Evolutionary conservation across 2,113 vertebrate genomes (phyloP).

Genomic region (Campylomormyrus tamandua): DNA sequence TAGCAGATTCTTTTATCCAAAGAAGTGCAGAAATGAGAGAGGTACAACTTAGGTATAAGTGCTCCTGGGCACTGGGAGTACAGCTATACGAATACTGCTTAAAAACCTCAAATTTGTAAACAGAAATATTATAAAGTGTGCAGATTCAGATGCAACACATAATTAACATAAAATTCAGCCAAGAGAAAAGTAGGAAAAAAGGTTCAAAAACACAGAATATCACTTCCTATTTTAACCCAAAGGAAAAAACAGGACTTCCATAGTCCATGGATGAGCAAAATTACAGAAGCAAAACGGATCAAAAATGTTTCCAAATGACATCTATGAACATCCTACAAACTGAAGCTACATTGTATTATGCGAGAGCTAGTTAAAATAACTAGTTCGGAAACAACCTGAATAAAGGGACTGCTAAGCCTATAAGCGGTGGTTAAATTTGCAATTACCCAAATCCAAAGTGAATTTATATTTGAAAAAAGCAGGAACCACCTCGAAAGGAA

Average conservation of each 20-base stretch:
- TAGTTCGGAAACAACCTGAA: background rate
- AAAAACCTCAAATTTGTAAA: background rate
- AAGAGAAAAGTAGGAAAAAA: background rate
- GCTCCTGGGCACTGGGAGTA: background rate
- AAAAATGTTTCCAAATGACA: background rate
- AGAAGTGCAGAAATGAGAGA: background rate
- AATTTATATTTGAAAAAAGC: background rate
- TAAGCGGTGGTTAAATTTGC: background rate
- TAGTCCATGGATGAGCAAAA: background rate
- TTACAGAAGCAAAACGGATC: background rate
- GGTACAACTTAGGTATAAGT: background rate
- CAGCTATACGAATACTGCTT: background rate
- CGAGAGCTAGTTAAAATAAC: no score
- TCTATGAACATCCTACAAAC: background rate
- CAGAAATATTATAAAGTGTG: background rate
- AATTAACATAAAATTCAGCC: background rate
- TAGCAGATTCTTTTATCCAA: background rate
- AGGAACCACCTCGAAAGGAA: background rate
- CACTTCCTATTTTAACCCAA: background rate
- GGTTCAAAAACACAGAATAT: background rate
- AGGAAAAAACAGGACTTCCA: background rate
- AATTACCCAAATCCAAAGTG: background rate
- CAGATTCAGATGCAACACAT: background rate
- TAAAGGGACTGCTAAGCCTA: background rate
- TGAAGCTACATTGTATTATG: no score